Base-by-base conservation (phyloP, 1,140 invertebrate species). In the Choristoneura fumiferana region DNA sequence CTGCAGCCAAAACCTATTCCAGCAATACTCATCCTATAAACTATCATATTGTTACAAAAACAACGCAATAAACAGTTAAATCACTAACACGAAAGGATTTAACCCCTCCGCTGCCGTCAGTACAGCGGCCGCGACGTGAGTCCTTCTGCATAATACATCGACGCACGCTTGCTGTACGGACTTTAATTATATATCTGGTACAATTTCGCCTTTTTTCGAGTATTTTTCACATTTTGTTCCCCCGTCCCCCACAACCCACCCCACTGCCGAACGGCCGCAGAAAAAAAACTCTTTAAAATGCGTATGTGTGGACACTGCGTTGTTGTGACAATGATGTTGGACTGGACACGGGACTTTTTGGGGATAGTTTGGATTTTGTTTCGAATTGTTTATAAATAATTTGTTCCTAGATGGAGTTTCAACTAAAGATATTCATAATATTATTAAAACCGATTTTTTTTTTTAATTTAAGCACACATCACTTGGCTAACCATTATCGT, bases 151-250 rank as follows among this genome's bases (percentile, higher is more conserved):
- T 87, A 86, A 89, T 85, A 87, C 83, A 89, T 87, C 76, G 81
- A 71, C 57, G 68, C 78, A 73, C 82, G 71, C 65, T 76, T 76
- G 70, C 82, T 85, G 81, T 87, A 87, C 66, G 74, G 78, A 76
- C 86, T 86, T 89, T 89, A 89, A 89, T 89, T 89, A 89, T 89
- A 89, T 89, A 89, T 89, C 84, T 89, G 86, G 84, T 87, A 87
- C 86, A 86, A 87, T 89, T 89, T 89, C 78, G 82, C 81, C 82
- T 87, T 89, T 89, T 89, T 89, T 89, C 78, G 84, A 84, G 86
- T 89, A 89, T 89, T 89, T 89, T 89, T 89, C 86, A 86, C 86
- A 86, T 86, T 84, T 86, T 81, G 64, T 71, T 73, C 72, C 76
- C 82, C 81, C 71, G 64, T 65, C 14, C 58, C 65, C 62, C n/a